These are phyloP conservation scores for Idaea aversata DNA, from an alignment of 2,888 invertebrate species.

Conservation along the genomic window DNA sequence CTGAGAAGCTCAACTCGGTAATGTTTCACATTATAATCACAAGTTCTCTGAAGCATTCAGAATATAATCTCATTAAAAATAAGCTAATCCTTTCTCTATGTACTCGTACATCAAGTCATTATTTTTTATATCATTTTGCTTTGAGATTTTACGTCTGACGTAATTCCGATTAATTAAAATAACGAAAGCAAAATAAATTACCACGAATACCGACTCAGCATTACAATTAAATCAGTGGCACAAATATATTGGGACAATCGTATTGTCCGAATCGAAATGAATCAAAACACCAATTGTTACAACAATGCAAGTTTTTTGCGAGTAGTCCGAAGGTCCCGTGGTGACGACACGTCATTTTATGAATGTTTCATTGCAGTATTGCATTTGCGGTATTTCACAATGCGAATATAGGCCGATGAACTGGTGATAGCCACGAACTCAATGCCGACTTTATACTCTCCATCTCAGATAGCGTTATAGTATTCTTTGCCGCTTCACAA, in stretches of 20 bases:
- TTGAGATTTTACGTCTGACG: too few relatives aligned
- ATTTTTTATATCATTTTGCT: too few relatives aligned
- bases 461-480: conserved; percentile 38
- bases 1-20: conserved; percentile 37
- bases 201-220: background rate
- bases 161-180: background rate
- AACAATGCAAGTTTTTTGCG: conserved; percentile 19
- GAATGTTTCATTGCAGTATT: conserved; percentile 28
- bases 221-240: conserved; percentile 11
- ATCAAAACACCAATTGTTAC: conserved; percentile 14
- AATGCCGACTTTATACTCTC: conserved; percentile 38
- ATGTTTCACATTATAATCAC: conserved; percentile 39
- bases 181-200: background rate
- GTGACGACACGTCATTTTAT: conserved; percentile 24
- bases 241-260: conserved; percentile 3
- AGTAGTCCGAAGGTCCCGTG: conserved; percentile 20
- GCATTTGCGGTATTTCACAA: conserved; percentile 36
- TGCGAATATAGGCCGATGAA: conserved; percentile 41
- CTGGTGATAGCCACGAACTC: conserved; percentile 36
- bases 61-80: conserved; percentile 28
- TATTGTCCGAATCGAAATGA: conserved; percentile 17
- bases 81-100: conserved; percentile 33
- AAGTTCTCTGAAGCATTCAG: conserved; percentile 32
- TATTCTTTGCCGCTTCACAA: conserved; percentile 31
- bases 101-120: conserved; percentile 12